phyloP scores from a whole-genome alignment of 1,140 invertebrate species.

The Solenopsis fugax region DNA sequence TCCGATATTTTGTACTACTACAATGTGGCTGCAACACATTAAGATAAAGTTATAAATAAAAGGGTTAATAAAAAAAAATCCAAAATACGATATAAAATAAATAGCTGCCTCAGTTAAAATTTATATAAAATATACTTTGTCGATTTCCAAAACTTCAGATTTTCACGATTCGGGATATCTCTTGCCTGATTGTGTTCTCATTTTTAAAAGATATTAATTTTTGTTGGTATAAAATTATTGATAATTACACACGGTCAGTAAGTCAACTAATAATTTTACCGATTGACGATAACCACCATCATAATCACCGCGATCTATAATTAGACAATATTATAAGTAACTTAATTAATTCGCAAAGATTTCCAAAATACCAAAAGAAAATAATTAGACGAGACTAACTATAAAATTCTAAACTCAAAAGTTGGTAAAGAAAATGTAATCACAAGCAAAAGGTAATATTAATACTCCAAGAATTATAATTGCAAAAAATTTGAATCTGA shows the following conservation, averaged over 20 bases:
- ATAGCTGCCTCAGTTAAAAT: no score
- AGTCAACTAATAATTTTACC: not conserved
- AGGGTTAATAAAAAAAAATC: not conserved
- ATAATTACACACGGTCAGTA: not conserved
- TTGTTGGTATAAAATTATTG: not conserved
- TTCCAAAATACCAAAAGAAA: no score
- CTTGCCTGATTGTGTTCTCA: not conserved
- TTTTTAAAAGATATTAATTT: not conserved
- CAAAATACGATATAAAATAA: not conserved
- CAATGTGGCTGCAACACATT: not conserved
- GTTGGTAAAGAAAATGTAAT: not conserved
- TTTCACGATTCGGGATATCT: not conserved
- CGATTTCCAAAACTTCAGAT: not conserved
- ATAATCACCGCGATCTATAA: not conserved
- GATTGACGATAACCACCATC: not conserved
- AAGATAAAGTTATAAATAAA: not conserved
- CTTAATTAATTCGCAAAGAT: no score
- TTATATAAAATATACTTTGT: not conserved
- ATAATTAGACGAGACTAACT: not conserved
- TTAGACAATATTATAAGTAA: not conserved
- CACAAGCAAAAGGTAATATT: not conserved
- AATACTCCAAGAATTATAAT: not conserved
- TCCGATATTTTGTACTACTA: no score
- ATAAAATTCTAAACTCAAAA: not conserved
- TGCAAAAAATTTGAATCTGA: not conserved